phyloP scores from a whole-genome alignment of 2,888 invertebrate genomes.

The Myathropa florea region DNA sequence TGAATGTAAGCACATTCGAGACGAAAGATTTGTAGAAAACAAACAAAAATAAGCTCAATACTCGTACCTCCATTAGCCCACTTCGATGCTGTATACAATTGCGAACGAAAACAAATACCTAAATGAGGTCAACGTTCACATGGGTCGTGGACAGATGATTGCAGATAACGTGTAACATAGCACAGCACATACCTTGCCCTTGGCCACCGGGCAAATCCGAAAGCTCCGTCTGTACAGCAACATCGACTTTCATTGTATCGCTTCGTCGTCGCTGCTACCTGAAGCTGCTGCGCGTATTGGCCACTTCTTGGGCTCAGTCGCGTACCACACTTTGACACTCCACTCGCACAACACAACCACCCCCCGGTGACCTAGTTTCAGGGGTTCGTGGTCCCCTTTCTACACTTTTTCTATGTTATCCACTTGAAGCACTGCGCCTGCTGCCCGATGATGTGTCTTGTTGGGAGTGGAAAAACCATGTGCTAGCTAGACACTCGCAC shows the following conservation, averaged over 20 bases:
- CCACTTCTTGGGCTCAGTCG: neutral
- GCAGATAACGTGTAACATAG: constrained; percentile 10
- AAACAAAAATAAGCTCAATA: neutral
- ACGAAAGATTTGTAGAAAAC: neutral
- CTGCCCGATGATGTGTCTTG: neutral
- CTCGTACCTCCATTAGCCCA: neutral
- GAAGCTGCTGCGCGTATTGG: neutral
- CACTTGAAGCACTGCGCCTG: neutral
- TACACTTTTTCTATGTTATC: neutral
- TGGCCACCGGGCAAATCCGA: constrained; percentile 74
- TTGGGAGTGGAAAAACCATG: neutral
- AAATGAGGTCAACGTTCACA: constrained; percentile 56
- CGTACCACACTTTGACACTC: neutral
- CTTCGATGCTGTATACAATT: neutral
- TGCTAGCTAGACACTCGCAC: neutral
- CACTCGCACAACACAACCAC: neutral
- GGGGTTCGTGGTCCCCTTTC: neutral
- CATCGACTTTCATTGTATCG: constrained; percentile 74
- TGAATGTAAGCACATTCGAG: neutral
- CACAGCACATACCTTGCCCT: constrained; percentile 62
- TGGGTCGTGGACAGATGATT: constrained; percentile 48
- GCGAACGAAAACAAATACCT: constrained; percentile 8
- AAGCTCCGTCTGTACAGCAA: constrained; percentile 80
- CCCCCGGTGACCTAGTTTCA: neutral
- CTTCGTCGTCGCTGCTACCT: neutral